Evolutionary conservation across 2,113 vertebrate genomes (phyloP), one percentile per base, ranked within the genome.

Genomic region (Gasterosteus nipponicus): DNA sequence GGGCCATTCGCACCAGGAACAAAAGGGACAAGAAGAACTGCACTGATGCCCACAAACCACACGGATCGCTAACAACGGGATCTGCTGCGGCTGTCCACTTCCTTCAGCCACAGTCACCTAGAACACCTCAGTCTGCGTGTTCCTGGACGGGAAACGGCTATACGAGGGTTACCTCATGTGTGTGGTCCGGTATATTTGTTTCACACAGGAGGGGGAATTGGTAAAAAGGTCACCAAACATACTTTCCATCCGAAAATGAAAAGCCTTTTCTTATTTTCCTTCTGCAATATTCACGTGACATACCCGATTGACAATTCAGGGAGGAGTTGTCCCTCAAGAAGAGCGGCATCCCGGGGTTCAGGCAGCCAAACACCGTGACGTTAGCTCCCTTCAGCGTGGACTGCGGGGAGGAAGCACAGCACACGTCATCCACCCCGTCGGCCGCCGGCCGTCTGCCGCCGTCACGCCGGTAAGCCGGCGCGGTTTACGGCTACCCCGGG

Each of bases 331-430:
- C 96, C 29, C 87, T 65, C 1, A 96, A 92, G 1, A 94, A 95
- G 87, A 99, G 89, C 0, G 98, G 98, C 90, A 96, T 96, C 87
- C 97, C 97, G 0, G 98, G 97, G 87, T 96, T 98, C 86, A 99
- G 91, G 89, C 98, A 99, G 46, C 96, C 98, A 0, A 98, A 97
- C 68, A 99, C 96, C 0, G 98, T 98, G 80, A 97, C 93, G 0
- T 99, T 98, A 77, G 96, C 95, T 6, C 96, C 96, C 68, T 64
- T 94, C 79, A 96, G 78, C 9, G 95, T 96, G 38, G 96, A 96
- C 98, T 99, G 89, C 15, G 10, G 0, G 33, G n/a, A 80, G 31
- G 42, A 81, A 73, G 89, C 67, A 80, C 38, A 88, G 75, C 72
- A 84, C 75, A 84, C 16, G 59, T 82, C 80, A 81, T 69, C 76